Base-by-base conservation (phyloP, 2,888 invertebrate genomes). In the Hyalella azteca region DNA sequence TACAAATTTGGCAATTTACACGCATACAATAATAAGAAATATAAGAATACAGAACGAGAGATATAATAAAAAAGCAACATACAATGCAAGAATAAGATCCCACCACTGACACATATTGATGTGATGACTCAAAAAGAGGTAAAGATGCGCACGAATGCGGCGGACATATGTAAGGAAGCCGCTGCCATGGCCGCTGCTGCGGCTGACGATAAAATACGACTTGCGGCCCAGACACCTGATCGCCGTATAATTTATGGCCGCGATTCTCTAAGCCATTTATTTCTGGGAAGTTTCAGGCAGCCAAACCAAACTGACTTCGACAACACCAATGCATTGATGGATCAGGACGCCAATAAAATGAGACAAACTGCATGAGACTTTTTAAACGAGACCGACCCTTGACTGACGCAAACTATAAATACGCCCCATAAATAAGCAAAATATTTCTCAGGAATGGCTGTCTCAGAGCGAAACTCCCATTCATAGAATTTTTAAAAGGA, bases 221-320 rank as follows among this genome's bases (percentile, higher is more conserved):
- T 66, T 19, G 66, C 36, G 39, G 66, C 66, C 66, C 36, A 66
- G 66, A 66, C 66, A 66, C 66, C 66, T 66, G 66, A 66, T 66
- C 39, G 66, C 7, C 36, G 36, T n/a, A 3, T 7, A 66, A 66
- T 36, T 66, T 66, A 66, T 36, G 66, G 36, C 36, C 66, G 66
- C 36, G 36, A 66, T 66, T 66, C 66, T 36, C 26, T 29, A n/a
- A 4, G 54, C 54, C 54, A 54, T 54, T 54, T 54, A 54, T 54
- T 26, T 54, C 29, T 29, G 54, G 26, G 26, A 54, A 3, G 54
- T 26, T 54, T 54, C 54, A 7, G 54, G 22, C 26, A 26, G 26
- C 26, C 22, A 54, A 26, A 54, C 29, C 54, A 50, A 50, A 13
- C 50, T 26, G 26, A 54, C 54, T 54, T 54, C 54, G 29, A 54